These are phyloP conservation scores for Eucera pruinosa DNA, from an alignment of 2,888 invertebrate species.

Conservation along the genomic window DNA sequence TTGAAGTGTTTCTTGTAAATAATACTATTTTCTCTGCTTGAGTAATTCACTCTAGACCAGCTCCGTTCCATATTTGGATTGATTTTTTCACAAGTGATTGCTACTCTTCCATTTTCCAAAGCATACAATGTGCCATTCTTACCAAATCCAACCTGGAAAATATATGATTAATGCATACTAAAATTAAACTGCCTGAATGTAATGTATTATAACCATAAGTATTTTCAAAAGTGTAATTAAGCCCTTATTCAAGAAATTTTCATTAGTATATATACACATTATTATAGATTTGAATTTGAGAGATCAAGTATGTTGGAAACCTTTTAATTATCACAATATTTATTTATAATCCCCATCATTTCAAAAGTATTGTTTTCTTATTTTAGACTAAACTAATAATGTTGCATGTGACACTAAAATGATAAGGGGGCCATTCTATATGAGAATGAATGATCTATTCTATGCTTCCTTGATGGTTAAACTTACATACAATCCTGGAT, in stretches of 20 bases:
- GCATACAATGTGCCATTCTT: conserved; percentile 92
- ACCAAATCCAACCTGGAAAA: conserved; percentile 91
- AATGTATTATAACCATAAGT: neutral
- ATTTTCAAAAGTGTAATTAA: neutral
- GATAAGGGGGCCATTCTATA: too few relatives aligned
- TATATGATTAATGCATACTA: neutral
- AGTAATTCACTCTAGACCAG: conserved; percentile 89
- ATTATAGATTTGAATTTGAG: too few relatives aligned
- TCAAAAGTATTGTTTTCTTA: too few relatives aligned
- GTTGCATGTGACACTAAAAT: too few relatives aligned
- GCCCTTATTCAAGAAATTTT: too few relatives aligned
- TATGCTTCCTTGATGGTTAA: too few relatives aligned
- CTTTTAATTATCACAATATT: too few relatives aligned
- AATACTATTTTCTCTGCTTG: conserved; percentile 87
- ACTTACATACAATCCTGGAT: conserved; percentile 92
- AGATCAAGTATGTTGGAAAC: too few relatives aligned
- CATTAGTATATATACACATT: too few relatives aligned
- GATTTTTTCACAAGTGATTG: conserved; percentile 92
- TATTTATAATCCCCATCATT: too few relatives aligned
- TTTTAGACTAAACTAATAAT: too few relatives aligned
- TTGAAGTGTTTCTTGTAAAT: conserved; percentile 95
- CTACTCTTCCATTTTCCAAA: conserved; percentile 91
- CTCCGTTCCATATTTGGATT: conserved; percentile 92
- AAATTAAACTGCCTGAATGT: neutral
- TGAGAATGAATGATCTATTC: too few relatives aligned